Percentiles rank a stretch among this genome's conserved stretches.
These are phyloP conservation scores for Chaetodon auriga DNA, from an alignment of 2,113 vertebrate genomes.

Conservation along the genomic window DNA sequence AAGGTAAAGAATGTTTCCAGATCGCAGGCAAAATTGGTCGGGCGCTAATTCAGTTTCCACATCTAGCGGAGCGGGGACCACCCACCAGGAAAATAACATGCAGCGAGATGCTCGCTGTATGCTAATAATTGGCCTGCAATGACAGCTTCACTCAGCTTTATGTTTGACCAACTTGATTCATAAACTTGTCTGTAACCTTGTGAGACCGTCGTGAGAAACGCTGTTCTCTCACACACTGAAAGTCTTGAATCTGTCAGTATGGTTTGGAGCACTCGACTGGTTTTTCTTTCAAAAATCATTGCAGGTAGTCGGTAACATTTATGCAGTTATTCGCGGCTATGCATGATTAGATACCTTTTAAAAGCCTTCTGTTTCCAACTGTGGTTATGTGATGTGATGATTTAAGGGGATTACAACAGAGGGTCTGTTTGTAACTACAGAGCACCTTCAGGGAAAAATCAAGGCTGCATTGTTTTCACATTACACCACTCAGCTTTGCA, in stretches of 20 bases:
- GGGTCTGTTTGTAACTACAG: constrained; percentile 22
- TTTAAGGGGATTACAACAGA: constrained; percentile 44
- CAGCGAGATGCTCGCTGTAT: constrained; percentile 55
- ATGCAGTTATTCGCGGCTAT: background rate
- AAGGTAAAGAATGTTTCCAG: constrained; percentile 90
- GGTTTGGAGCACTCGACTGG: background rate
- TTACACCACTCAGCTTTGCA: constrained; percentile 21
- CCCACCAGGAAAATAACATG: constrained; percentile 78
- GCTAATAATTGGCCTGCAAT: constrained; percentile 47
- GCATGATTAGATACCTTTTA: background rate
- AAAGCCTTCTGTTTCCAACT: constrained; percentile 14
- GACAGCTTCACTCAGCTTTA: constrained; percentile 53
- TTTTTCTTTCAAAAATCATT: background rate
- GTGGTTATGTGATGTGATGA: constrained; percentile 21
- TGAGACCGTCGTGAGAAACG: background rate
- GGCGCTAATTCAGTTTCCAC: constrained; percentile 85
- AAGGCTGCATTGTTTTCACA: constrained; percentile 16
- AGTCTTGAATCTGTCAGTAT: background rate
- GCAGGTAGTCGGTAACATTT: background rate
- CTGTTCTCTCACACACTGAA: background rate
- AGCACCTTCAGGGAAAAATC: constrained; percentile 4
- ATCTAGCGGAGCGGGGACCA: constrained; percentile 82
- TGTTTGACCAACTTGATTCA: constrained; percentile 8
- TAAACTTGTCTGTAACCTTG: background rate
- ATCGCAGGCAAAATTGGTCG: constrained; percentile 83